Evolutionary conservation across 2,888 invertebrate species (phyloP).

Genomic region (Microplitis deprimator): DNA sequence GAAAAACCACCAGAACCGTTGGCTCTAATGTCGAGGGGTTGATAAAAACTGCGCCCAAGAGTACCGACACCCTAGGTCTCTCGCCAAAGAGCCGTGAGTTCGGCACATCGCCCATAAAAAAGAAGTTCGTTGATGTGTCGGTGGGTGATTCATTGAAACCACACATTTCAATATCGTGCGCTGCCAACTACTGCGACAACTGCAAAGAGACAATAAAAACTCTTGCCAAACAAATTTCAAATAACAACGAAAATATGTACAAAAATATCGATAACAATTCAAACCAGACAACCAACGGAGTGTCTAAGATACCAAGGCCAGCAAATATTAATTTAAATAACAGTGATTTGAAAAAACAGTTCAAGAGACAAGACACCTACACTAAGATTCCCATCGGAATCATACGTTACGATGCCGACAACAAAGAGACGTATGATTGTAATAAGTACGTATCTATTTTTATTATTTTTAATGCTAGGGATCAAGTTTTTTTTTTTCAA

Average conservation of each 20-base stretch:
- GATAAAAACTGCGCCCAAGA: slow-evolving; percentile 58
- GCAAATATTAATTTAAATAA: slow-evolving; percentile 59
- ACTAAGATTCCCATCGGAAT: slow-evolving; percentile 62
- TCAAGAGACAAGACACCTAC: slow-evolving; percentile 69
- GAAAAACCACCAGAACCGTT: slow-evolving; percentile 61
- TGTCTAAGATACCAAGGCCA: slow-evolving; percentile 65
- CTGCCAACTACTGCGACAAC: slow-evolving; percentile 76
- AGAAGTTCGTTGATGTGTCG: slow-evolving; percentile 72
- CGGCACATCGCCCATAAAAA: slow-evolving; percentile 69
- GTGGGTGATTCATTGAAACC: slow-evolving; percentile 73
- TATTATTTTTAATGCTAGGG: neutral
- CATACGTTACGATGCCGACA: slow-evolving; percentile 64
- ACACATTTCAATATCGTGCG: slow-evolving; percentile 72
- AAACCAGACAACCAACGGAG: slow-evolving; percentile 50
- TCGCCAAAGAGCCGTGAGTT: slow-evolving; percentile 63
- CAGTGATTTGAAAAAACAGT: slow-evolving; percentile 59
- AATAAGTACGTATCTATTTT: slow-evolving; percentile 55
- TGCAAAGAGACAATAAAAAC: slow-evolving; percentile 75
- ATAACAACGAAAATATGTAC: slow-evolving; percentile 57
- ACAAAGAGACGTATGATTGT: slow-evolving; percentile 64
- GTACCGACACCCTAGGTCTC: slow-evolving; percentile 71
- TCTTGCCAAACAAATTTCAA: slow-evolving; percentile 71
- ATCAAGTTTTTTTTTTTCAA: neutral
- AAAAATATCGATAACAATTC: slow-evolving; percentile 44
- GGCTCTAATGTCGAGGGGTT: slow-evolving; percentile 60